These are phyloP conservation scores for Ganaspis brasiliensis DNA, from an alignment of 2,888 invertebrate genomes.

Conservation along the genomic window DNA sequence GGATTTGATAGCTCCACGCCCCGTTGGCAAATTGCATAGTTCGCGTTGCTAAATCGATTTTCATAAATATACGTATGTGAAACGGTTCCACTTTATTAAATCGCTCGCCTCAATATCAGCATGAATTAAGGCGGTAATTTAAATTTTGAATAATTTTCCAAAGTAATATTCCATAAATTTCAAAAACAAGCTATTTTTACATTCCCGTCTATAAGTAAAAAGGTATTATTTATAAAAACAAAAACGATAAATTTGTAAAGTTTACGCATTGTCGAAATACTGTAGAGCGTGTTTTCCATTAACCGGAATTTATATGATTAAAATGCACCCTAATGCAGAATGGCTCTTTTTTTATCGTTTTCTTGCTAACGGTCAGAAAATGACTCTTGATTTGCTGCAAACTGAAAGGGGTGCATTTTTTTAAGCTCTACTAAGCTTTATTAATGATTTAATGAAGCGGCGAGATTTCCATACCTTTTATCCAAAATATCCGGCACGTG, in stretches of 20 bases:
- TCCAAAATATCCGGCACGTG: neutral
- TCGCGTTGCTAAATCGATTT: neutral
- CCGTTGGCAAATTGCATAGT: neutral
- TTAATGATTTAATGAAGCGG: slow-evolving; percentile 26
- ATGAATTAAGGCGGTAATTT: neutral
- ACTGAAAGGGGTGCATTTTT: neutral
- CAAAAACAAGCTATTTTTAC: too few species aligned
- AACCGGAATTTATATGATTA: neutral
- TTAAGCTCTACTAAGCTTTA: neutral
- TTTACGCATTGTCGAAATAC: neutral
- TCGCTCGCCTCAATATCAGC: neutral
- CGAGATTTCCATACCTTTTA: slow-evolving; percentile 10
- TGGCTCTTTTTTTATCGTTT: neutral
- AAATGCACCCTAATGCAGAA: slow-evolving; percentile 28
- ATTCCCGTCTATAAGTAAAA: too few species aligned
- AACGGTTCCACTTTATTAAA: slow-evolving; percentile 12
- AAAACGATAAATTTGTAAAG: neutral
- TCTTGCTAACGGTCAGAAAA: slow-evolving; percentile 11
- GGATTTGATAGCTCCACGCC: slow-evolving; percentile 28
- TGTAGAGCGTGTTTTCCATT: slow-evolving; percentile 12
- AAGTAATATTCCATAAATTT: too few species aligned
- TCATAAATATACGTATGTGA: slow-evolving; percentile 26
- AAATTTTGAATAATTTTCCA: too few species aligned
- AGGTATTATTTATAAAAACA: too few species aligned
- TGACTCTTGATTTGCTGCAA: neutral